Conservation (phyloP, 1,140 invertebrate species). For the Aleiodes sp. region DNA sequence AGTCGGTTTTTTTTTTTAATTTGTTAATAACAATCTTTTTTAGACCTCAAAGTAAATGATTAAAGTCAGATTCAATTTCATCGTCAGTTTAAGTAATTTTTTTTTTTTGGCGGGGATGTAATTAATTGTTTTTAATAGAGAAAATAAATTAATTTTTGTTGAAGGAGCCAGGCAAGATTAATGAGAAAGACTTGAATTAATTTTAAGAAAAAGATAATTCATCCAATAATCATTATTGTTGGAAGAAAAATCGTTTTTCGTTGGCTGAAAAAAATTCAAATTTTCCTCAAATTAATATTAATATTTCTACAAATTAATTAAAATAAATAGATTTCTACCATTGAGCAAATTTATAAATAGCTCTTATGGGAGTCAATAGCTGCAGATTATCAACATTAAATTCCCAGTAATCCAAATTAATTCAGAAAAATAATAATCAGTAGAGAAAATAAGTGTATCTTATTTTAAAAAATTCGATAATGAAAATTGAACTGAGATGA, state of each 20-base stretch:
- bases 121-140: slow-evolving; percentile 12
- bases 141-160: background rate
- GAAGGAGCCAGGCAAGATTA: slow-evolving; percentile 13
- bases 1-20: slow-evolving; percentile 6
- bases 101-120: no score
- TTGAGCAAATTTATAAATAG: background rate
- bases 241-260: background rate
- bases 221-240: background rate
- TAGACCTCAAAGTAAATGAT: background rate
- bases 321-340: slow-evolving; percentile 6
- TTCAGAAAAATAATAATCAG: no score
- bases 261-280: no score
- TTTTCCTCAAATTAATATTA: background rate
- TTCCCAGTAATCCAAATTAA: background rate
- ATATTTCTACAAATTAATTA: background rate
- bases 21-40: slow-evolving; percentile 6
- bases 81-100: background rate
- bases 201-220: no score
- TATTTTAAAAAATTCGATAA: no score
- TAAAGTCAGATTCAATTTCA: background rate
- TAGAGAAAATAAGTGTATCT: no score
- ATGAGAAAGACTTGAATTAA: no score
- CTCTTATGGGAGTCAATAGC: background rate
- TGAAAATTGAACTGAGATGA: no score
- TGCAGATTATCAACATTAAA: background rate